These are phyloP conservation scores for Oreohelix idahoensis DNA, from an alignment of 1,140 invertebrate species.

Conservation along the genomic window DNA sequence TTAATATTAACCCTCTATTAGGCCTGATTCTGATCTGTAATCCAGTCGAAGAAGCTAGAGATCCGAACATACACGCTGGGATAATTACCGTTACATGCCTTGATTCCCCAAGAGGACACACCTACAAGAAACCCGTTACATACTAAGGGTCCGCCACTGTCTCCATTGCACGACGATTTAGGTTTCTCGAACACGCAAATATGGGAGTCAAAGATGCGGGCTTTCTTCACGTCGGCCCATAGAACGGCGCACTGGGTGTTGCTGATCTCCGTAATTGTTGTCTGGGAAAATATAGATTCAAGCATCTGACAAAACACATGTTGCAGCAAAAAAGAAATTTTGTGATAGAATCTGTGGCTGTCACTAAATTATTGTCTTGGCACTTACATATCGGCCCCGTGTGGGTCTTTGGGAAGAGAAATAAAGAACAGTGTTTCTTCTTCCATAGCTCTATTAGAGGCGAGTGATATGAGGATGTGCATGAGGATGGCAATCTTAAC, in stretches of 20 bases:
- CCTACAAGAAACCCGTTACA: not conserved
- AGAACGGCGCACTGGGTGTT: not conserved
- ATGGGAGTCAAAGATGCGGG: not conserved
- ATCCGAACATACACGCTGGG: not conserved
- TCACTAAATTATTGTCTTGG: too few relatives aligned
- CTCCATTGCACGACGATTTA: not conserved
- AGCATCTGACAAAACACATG: too few relatives aligned
- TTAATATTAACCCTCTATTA: too few relatives aligned
- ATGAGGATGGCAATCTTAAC: too few relatives aligned
- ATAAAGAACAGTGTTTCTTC: too few relatives aligned
- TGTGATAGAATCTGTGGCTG: too few relatives aligned
- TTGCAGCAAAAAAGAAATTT: too few relatives aligned
- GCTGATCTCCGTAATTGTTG: not conserved
- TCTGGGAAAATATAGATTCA: not conserved
- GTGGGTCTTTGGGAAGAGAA: too few relatives aligned
- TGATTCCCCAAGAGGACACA: not conserved
- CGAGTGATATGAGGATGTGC: too few relatives aligned
- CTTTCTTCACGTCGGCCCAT: not conserved
- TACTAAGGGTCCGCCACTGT: not conserved
- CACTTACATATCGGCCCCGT: too few relatives aligned
- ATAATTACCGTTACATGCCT: not conserved
- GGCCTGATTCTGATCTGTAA: not conserved
- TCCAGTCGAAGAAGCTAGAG: not conserved
- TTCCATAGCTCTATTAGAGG: too few relatives aligned
- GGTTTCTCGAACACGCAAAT: not conserved